These are phyloP conservation scores for Lumbricus terrestris DNA, from an alignment of 2,888 invertebrate species.

Conservation along the genomic window DNA sequence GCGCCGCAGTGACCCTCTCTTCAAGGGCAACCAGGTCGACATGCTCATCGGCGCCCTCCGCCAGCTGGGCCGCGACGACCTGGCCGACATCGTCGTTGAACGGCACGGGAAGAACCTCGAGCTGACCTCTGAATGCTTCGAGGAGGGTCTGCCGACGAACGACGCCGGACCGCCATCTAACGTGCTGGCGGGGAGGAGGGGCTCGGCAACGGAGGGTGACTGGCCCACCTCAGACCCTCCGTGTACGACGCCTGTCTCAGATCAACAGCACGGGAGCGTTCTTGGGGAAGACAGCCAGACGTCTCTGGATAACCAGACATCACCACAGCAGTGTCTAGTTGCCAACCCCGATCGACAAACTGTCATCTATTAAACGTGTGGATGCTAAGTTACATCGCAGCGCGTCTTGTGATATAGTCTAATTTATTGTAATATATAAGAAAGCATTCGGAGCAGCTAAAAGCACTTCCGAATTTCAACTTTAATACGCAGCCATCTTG, in stretches of 20 bases:
- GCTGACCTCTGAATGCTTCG: conserved; percentile 47
- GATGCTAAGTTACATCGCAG: not conserved
- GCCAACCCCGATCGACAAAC: not conserved
- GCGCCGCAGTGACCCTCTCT: conserved; percentile 40
- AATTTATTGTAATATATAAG: not conserved
- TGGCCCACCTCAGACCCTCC: not conserved
- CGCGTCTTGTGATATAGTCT: not conserved
- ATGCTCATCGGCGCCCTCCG: conserved; percentile 46
- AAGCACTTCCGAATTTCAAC: too few relatives aligned
- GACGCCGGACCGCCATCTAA: not conserved
- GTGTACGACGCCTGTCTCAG: not conserved
- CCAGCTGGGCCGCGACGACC: conserved; percentile 50
- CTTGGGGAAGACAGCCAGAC: not conserved
- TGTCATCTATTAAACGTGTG: not conserved
- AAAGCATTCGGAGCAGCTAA: too few relatives aligned
- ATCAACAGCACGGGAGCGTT: not conserved
- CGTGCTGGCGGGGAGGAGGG: not conserved
- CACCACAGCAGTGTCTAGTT: not conserved
- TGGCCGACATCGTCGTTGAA: conserved; percentile 47
- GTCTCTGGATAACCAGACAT: not conserved
- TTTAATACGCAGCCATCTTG: too few relatives aligned
- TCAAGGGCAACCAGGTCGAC: conserved; percentile 44
- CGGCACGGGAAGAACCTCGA: conserved; percentile 50
- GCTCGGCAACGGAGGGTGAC: not conserved
- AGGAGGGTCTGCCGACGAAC: not conserved